Evolutionary conservation across 2,888 invertebrate genomes (phyloP).

Genomic region (Phalera bucephala): DNA sequence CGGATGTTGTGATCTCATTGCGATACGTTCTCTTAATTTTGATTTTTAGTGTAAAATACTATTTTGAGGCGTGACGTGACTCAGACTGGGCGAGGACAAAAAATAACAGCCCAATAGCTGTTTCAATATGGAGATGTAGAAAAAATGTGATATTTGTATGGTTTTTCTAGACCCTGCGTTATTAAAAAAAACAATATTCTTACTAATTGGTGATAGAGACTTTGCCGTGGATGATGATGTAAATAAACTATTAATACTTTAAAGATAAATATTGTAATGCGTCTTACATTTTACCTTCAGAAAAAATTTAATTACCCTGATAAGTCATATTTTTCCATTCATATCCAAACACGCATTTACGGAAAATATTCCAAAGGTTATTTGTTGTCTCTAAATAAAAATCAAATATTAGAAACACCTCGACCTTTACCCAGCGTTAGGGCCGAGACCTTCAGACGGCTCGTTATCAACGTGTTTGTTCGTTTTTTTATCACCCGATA

Average conservation of each 20-base stretch:
- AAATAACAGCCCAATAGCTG: neutral
- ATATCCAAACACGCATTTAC: constrained; percentile 8
- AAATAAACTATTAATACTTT: too few relatives aligned
- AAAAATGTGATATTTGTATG: too few relatives aligned
- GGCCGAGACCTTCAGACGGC: constrained; percentile 62
- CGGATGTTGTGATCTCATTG: constrained; percentile 33
- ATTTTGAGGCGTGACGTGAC: neutral
- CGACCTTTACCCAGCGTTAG: constrained; percentile 71
- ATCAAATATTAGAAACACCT: constrained; percentile 41
- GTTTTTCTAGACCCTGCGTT: too few relatives aligned
- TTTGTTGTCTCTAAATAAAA: constrained; percentile 34
- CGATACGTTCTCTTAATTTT: constrained; percentile 3
- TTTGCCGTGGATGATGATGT: too few relatives aligned
- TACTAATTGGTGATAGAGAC: too few relatives aligned
- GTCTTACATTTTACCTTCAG: neutral
- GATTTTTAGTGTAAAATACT: constrained; percentile 1
- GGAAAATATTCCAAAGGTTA: constrained; percentile 36
- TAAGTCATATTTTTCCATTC: constrained; percentile 2
- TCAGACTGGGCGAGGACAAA: neutral
- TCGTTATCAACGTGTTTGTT: constrained; percentile 59
- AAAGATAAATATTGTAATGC: too few relatives aligned
- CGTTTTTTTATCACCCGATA: constrained; percentile 63
- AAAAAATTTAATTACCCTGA: neutral
- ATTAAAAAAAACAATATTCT: too few relatives aligned
- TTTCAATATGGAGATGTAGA: too few relatives aligned